Percentiles rank a stretch among this genome's conserved stretches.
Conservation (phyloP, 2,113 vertebrate species). For the Lepidothrix coronata region DNA sequence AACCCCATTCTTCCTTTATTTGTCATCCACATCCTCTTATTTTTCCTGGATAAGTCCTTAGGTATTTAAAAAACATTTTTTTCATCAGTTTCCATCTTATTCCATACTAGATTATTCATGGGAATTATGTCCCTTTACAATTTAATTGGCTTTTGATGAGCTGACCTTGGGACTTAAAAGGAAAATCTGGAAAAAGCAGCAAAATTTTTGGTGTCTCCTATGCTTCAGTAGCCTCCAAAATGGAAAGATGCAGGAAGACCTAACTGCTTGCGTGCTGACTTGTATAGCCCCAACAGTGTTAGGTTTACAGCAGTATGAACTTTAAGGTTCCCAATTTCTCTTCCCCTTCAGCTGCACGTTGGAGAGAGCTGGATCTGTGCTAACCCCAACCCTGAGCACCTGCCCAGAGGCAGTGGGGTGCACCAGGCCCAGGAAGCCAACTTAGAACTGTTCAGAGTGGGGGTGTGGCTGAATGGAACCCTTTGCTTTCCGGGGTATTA, state of each 20-base stretch:
- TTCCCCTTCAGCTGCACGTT: not conserved
- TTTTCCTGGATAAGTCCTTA: slow-evolving; percentile 34
- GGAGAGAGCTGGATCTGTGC: not conserved
- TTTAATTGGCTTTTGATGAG: not conserved
- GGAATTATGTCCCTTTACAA: slow-evolving; percentile 68
- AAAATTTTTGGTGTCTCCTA: not conserved
- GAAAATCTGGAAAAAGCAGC: not conserved
- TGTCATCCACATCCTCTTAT: slow-evolving; percentile 29
- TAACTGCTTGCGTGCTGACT: not conserved
- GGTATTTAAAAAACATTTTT: slow-evolving; percentile 27
- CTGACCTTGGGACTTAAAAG: slow-evolving; percentile 14
- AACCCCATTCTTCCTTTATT: not conserved
- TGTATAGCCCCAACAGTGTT: not conserved
- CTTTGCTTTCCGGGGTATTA: not conserved
- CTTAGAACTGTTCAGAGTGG: not conserved
- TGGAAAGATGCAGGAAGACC: not conserved
- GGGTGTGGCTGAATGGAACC: not conserved
- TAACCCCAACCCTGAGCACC: not conserved
- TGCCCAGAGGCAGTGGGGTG: not conserved
- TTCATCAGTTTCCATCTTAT: slow-evolving; percentile 33
- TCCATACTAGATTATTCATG: slow-evolving; percentile 30
- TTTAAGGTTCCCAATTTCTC: not conserved
- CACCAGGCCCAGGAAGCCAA: not conserved
- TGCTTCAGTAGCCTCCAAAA: not conserved
- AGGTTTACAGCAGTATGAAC: not conserved